Evolutionary conservation across 1,140 invertebrate genomes (phyloP), one percentile per base, ranked within the genome.

Genomic region (Drosophila pruinosa): DNA sequence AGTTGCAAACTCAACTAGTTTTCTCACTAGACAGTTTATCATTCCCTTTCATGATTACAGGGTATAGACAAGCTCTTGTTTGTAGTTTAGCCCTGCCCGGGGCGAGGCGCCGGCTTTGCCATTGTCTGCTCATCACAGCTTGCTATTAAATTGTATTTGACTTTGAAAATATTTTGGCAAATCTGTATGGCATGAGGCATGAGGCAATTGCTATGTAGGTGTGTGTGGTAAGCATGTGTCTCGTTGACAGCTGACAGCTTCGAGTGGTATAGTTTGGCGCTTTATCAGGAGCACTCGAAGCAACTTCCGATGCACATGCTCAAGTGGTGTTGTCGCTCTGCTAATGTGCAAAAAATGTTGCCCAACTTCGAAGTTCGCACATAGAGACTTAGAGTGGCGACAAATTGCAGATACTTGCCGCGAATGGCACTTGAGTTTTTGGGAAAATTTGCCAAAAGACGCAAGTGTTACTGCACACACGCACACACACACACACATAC

Each of bases 261-360:
- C 69, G 39, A 86, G 81, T 64, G 69, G n/a, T 39, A 22, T 58
- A 72, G 57, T 72, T 59, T 72, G 58, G 39, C 72, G 77, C 78
- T 80, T 81, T 81, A 81, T 65, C 73, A 62, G 67, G 12, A 53
- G 6, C 45, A 50, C 58, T 62, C 50, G 22, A 50, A 17, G 36
- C 38, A 31, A 41, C 63, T 59, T 53, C 47, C 57, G 19, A 8
- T 72, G 45, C 50, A 56, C 56, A 68, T 50, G 54, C 52, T 88
- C 72, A 69, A 88, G 83, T 65, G 47, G 54, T 72, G 53, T 39
- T 81, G 56, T 22, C 41, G 50, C 68, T 64, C 39, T 47, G 79
- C 80, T 83, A 83, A 83, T 83, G 79, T 83, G 79, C 79, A 83
- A 83, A 83, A 83, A 83, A 58, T 83, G 80, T 83, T 69, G 72